Conservation (phyloP, 2,797 vertebrate species). For the Poeciliopsis turneri region DNA sequence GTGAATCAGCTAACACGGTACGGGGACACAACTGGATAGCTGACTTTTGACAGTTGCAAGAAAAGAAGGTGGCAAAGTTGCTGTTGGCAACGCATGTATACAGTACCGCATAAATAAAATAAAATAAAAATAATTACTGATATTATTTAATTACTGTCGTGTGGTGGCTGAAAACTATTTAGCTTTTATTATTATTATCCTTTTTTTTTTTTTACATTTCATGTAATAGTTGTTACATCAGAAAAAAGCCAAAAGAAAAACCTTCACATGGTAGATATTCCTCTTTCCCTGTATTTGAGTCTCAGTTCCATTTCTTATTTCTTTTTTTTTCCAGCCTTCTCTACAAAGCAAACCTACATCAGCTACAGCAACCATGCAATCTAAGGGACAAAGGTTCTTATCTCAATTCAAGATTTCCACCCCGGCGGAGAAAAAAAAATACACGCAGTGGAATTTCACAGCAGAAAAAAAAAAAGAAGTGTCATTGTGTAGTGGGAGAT, state of each 20-base stretch:
- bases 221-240: slow-evolving; percentile 3
- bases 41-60: slow-evolving; percentile 53
- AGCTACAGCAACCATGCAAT: slow-evolving; percentile 99
- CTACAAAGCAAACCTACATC: slow-evolving; percentile 98
- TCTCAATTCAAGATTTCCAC: slow-evolving; percentile 64
- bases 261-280: not conserved
- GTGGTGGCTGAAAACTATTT: slow-evolving; percentile 1
- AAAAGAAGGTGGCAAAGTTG: not conserved
- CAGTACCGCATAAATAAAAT: not conserved
- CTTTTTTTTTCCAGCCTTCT: slow-evolving; percentile 84
- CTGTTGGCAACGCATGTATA: slow-evolving; percentile 22
- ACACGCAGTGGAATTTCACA: slow-evolving; percentile 50
- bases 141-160: not conserved
- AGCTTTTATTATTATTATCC: not conserved
- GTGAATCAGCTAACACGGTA: slow-evolving; percentile 63
- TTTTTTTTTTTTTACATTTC: slow-evolving; percentile 9
- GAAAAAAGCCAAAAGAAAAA: slow-evolving; percentile 13
- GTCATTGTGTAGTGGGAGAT: slow-evolving; percentile 43
- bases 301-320: slow-evolving; percentile 38
- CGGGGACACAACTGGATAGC: slow-evolving; percentile 54
- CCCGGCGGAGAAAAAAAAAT: slow-evolving; percentile 41
- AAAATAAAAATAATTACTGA: slow-evolving; percentile 2
- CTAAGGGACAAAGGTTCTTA: slow-evolving; percentile 78
- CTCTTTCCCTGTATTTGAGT: slow-evolving; percentile 17
- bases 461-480: slow-evolving; percentile 24